Conservation (phyloP, 2,113 vertebrate species). For the Zosterops japonicus region DNA sequence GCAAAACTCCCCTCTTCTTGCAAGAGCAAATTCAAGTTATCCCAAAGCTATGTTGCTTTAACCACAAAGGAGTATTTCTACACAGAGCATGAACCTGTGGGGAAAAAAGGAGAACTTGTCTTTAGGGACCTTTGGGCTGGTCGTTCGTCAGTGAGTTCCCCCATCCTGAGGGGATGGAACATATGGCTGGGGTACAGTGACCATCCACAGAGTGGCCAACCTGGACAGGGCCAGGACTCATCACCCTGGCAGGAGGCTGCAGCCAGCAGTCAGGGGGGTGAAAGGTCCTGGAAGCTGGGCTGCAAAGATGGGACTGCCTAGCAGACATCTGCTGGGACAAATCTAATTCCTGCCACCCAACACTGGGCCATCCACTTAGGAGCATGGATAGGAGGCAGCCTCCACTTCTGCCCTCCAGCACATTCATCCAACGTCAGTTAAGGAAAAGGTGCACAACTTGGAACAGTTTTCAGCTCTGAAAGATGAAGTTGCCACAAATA, state of each 20-base stretch:
- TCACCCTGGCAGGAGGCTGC: neutral
- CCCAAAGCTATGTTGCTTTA: neutral
- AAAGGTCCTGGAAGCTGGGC: neutral
- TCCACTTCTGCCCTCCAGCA: neutral
- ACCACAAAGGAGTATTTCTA: neutral
- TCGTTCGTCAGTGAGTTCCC: neutral
- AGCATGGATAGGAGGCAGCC: neutral
- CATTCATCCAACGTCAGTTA: fast-evolving
- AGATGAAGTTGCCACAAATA: neutral
- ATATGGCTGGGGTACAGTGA: neutral
- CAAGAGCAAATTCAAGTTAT: neutral
- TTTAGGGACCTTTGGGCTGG: neutral
- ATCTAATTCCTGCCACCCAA: neutral
- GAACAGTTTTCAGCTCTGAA: neutral
- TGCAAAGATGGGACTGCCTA: neutral
- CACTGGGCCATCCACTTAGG: neutral
- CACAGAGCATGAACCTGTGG: neutral
- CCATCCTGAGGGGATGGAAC: neutral
- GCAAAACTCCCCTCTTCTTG: neutral
- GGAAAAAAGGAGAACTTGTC: neutral
- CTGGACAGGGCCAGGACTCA: neutral
- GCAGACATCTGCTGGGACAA: neutral
- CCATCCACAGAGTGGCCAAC: neutral
- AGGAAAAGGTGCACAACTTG: neutral
- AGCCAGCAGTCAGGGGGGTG: neutral